Percentiles rank a stretch among this genome's conserved stretches.
phyloP scores from a whole-genome alignment of 2,113 vertebrate genomes.

The Okapia johnstoni region DNA sequence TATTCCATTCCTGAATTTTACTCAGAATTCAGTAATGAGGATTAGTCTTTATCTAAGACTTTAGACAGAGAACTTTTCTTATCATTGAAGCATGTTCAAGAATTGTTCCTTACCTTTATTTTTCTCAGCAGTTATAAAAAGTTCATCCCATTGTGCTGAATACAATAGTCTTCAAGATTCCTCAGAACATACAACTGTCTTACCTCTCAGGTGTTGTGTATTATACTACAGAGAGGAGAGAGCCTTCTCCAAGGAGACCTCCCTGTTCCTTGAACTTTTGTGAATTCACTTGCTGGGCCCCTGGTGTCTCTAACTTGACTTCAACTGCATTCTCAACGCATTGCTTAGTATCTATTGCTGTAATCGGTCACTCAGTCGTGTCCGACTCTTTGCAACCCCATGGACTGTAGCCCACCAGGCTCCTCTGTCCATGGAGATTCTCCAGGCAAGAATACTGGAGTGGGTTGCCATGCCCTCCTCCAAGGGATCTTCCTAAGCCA shows the following conservation, averaged over 20 bases:
- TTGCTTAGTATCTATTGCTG: neutral
- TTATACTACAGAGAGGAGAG: neutral
- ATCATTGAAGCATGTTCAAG: neutral
- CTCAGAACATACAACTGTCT: neutral
- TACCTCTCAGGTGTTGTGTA: neutral
- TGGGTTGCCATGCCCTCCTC: neutral
- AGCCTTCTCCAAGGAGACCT: neutral
- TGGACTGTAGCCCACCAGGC: neutral
- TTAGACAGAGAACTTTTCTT: neutral
- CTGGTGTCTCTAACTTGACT: neutral
- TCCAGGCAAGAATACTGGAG: neutral
- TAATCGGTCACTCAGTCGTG: neutral
- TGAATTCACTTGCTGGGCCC: neutral
- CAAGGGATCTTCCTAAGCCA: neutral
- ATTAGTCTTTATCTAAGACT: neutral
- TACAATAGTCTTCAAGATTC: neutral
- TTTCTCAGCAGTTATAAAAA: neutral
- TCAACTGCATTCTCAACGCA: neutral
- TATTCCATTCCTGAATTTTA: slow-evolving; percentile 35
- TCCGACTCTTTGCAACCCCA: neutral
- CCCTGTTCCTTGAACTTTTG: neutral
- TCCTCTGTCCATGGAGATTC: neutral
- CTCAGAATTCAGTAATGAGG: neutral
- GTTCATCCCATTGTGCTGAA: neutral
- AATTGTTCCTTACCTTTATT: neutral